These are phyloP conservation scores for Spea multiplicata DNA, from an alignment of 2,113 vertebrate genomes.

Conservation along the genomic window DNA sequence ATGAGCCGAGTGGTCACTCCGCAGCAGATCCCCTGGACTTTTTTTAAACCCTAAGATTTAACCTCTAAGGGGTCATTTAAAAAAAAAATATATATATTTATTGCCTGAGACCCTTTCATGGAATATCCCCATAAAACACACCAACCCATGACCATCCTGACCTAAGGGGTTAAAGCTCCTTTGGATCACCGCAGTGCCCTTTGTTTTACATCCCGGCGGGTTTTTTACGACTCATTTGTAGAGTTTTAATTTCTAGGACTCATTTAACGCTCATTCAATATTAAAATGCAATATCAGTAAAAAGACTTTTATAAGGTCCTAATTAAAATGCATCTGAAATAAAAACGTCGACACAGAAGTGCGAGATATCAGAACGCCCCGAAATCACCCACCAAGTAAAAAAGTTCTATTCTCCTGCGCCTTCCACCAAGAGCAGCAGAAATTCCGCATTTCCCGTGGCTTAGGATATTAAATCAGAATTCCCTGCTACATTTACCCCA, in stretches of 20 bases:
- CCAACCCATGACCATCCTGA: too few relatives aligned
- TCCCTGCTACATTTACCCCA: background rate
- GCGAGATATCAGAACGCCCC: background rate
- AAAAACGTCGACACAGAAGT: background rate
- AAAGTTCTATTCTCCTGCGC: background rate
- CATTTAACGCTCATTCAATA: constrained; percentile 47
- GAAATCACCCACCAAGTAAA: background rate
- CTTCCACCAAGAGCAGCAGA: background rate
- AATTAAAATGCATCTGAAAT: constrained; percentile 33
- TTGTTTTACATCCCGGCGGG: constrained; percentile 5
- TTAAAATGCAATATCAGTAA: constrained; percentile 44
- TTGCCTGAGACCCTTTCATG: too few relatives aligned
- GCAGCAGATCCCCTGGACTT: too few relatives aligned
- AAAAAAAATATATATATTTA: too few relatives aligned
- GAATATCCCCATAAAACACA: too few relatives aligned
- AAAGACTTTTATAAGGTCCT: constrained; percentile 24
- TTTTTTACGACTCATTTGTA: constrained; percentile 38
- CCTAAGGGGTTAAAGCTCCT: too few relatives aligned
- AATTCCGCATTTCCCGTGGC: background rate
- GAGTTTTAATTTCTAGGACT: constrained; percentile 43
- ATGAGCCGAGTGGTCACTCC: too few relatives aligned
- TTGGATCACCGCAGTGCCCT: background rate
- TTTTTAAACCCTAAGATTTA: too few relatives aligned
- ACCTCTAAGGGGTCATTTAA: too few relatives aligned
- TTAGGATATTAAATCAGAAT: background rate